These are phyloP conservation scores for Schlechtendalia chinensis DNA, from an alignment of 1,140 invertebrate genomes.

Conservation along the genomic window DNA sequence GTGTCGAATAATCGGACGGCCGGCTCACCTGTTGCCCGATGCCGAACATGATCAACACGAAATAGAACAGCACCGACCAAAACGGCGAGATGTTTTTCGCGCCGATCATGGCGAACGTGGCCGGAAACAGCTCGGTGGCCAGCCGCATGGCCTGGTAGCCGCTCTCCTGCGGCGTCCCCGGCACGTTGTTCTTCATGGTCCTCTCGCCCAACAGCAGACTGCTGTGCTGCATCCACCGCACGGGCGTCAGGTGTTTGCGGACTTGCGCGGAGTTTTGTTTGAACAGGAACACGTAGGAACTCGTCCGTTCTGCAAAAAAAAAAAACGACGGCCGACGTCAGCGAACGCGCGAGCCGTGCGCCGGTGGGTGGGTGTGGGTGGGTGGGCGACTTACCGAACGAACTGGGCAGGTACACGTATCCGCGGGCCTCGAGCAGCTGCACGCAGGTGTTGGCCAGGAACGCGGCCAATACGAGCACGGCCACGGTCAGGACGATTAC, in stretches of 20 bases:
- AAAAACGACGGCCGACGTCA: too few species aligned
- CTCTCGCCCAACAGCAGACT: constrained; percentile 71
- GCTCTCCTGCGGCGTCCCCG: constrained; percentile 62
- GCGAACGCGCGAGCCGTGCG: too few species aligned
- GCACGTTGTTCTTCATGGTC: constrained; percentile 60
- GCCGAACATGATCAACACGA: constrained; percentile 79
- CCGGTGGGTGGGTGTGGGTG: too few species aligned
- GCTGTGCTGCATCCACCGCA: constrained; percentile 68
- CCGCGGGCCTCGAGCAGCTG: constrained; percentile 71
- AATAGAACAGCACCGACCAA: constrained; percentile 85
- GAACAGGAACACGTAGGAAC: constrained; percentile 71
- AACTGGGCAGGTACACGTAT: constrained; percentile 74
- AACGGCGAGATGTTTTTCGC: constrained; percentile 70
- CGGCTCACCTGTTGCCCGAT: constrained; percentile 71
- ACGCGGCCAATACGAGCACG: constrained; percentile 70
- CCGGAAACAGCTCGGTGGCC: constrained; percentile 81
- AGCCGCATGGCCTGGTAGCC: constrained; percentile 76
- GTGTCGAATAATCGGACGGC: too few species aligned
- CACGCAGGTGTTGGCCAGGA: constrained; percentile 77
- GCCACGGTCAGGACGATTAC: constrained; percentile 76
- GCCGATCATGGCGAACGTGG: constrained; percentile 71
- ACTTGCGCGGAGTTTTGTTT: constrained; percentile 59
- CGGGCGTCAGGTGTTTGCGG: constrained; percentile 59
- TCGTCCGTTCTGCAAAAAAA: constrained; percentile 69
- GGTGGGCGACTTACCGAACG: constrained; percentile 74